Evolutionary conservation across 2,888 invertebrate genomes (phyloP).

Genomic region (Cheilosia vulpina): DNA sequence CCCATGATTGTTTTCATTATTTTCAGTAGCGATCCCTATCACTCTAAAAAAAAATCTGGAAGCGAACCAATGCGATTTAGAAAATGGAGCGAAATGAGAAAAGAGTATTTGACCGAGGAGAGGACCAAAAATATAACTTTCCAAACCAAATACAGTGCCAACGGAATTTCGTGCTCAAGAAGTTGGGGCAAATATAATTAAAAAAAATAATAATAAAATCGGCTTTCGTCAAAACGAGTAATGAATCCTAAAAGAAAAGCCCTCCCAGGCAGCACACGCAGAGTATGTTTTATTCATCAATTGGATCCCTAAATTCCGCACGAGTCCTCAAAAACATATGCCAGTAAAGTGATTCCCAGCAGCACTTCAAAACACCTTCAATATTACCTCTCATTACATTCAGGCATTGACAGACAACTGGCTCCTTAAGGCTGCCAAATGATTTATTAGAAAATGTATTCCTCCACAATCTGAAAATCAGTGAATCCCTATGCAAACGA

Average conservation of each 20-base stretch:
- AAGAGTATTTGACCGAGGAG: too few relatives aligned
- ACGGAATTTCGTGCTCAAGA: too few relatives aligned
- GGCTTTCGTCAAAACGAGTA: not conserved
- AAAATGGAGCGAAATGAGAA: too few relatives aligned
- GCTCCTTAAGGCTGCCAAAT: not conserved
- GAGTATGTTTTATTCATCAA: not conserved
- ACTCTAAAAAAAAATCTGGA: too few relatives aligned
- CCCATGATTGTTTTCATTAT: too few relatives aligned
- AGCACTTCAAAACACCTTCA: not conserved
- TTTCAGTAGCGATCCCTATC: too few relatives aligned
- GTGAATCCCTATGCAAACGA: conserved; percentile 22
- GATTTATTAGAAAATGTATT: conserved; percentile 31
- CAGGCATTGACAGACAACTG: not conserved
- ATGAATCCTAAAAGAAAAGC: not conserved
- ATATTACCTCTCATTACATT: conserved; percentile 17
- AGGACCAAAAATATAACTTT: too few relatives aligned
- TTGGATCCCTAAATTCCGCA: not conserved
- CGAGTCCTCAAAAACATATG: not conserved
- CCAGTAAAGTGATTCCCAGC: not conserved
- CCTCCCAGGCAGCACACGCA: not conserved
- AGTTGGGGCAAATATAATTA: too few relatives aligned
- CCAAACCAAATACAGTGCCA: not conserved
- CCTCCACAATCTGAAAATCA: conserved; percentile 21
- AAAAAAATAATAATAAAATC: too few relatives aligned
- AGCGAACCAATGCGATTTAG: too few relatives aligned